These are phyloP conservation scores for Cephalopholis sonnerati DNA, from an alignment of 2,113 vertebrate species.

Conservation along the genomic window DNA sequence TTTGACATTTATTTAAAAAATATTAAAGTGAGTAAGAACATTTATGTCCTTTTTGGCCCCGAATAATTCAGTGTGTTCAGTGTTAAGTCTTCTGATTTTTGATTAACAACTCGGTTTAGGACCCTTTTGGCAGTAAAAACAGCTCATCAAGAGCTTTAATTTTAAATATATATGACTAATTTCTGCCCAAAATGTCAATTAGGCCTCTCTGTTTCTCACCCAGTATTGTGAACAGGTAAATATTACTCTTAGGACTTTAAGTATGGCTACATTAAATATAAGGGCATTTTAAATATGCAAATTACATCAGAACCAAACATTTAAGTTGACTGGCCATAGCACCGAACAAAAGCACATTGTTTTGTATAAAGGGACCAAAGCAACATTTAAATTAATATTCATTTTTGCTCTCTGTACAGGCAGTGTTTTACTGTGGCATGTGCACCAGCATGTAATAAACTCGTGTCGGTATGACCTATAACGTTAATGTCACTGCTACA, in stretches of 20 bases:
- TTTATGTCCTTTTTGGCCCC: no score
- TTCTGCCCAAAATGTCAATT: no score
- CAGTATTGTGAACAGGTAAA: conserved; percentile 46
- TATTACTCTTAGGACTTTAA: conserved; percentile 49
- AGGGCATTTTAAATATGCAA: conserved; percentile 46
- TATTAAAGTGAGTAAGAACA: no score
- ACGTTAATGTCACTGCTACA: conserved; percentile 61
- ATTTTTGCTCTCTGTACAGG: conserved; percentile 48
- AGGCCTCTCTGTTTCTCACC: no score
- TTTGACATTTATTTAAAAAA: no score
- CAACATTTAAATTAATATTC: conserved; percentile 47
- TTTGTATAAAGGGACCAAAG: conserved; percentile 64
- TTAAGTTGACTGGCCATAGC: conserved; percentile 63
- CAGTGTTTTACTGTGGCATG: conserved; percentile 28
- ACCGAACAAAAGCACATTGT: conserved; percentile 69
- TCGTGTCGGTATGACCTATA: conserved; percentile 30
- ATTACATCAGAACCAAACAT: conserved; percentile 45
- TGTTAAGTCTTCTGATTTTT: no score
- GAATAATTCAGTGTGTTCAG: no score
- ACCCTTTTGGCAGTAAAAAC: no score
- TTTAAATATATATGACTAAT: no score
- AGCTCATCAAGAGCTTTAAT: no score
- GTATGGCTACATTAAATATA: conserved; percentile 35
- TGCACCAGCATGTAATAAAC: conserved; percentile 20
- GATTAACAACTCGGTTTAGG: no score